phyloP scores from a whole-genome alignment of 1,140 invertebrate genomes.

The Drosophila truncata region DNA sequence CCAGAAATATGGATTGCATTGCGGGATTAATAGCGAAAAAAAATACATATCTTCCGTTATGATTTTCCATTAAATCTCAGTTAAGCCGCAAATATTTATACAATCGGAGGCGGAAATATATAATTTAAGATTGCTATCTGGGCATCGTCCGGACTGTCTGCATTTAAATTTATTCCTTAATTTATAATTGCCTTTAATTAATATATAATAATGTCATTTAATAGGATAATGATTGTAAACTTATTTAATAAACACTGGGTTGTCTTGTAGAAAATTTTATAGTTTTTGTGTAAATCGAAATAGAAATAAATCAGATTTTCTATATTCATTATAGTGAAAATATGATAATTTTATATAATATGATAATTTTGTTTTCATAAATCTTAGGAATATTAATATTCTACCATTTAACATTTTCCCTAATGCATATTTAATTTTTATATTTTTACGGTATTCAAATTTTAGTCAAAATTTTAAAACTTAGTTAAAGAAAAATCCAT shows the following conservation, averaged over 20 bases:
- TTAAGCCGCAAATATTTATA: constrained; percentile 35
- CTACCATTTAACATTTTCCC: no score
- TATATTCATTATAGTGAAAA: no score
- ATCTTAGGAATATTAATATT: no score
- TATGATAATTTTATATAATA: no score
- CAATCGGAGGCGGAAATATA: background rate
- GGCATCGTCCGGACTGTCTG: background rate
- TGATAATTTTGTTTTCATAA: no score
- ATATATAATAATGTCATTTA: background rate
- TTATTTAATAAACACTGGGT: no score
- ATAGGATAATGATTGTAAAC: background rate
- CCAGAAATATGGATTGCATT: constrained; percentile 28
- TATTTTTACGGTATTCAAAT: no score
- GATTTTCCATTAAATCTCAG: constrained; percentile 14
- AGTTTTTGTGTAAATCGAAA: background rate
- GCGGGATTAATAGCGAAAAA: constrained; percentile 1
- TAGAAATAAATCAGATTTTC: background rate
- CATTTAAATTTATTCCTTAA: background rate
- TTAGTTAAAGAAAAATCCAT: no score
- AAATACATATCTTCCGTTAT: constrained; percentile 5
- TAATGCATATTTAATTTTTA: no score
- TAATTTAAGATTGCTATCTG: constrained; percentile 14
- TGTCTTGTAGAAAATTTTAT: background rate
- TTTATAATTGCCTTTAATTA: constrained; percentile 9
- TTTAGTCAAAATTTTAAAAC: no score